Conservation (phyloP, 2,888 invertebrate species). For the Lasioglossum oenotherae region DNA sequence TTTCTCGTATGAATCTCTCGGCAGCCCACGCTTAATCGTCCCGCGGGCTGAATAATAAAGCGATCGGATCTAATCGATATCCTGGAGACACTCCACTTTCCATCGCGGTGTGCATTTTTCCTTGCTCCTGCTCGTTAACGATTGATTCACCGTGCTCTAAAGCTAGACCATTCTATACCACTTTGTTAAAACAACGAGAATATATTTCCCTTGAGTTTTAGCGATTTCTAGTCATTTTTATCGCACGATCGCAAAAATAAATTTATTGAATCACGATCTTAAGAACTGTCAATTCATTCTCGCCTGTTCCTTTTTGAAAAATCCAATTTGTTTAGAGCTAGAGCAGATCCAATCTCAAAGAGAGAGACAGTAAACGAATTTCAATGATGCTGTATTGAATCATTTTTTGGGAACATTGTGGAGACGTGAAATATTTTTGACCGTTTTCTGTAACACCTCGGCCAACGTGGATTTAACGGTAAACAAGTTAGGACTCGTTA, state of each 20-base stretch:
- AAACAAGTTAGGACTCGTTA: not conserved
- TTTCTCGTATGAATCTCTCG: conserved; percentile 6
- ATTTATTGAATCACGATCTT: no score
- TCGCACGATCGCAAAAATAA: no score
- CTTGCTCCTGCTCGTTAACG: not conserved
- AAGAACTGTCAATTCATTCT: no score
- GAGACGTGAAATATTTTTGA: not conserved
- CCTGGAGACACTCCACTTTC: not conserved
- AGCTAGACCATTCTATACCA: not conserved
- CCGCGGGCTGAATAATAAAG: conserved; percentile 18
- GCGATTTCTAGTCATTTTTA: not conserved
- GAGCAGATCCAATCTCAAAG: no score
- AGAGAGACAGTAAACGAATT: not conserved
- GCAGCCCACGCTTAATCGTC: conserved; percentile 3
- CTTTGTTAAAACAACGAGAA: not conserved
- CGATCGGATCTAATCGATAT: conserved; percentile 24
- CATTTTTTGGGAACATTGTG: not conserved
- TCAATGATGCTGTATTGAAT: not conserved
- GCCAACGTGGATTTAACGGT: not conserved
- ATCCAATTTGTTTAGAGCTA: no score
- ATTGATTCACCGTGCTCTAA: not conserved
- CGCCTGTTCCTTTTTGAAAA: no score
- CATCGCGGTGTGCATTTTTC: not conserved
- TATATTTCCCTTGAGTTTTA: not conserved
- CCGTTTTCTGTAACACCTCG: not conserved